Evolutionary conservation across 2,113 vertebrate species (phyloP).

Genomic region (Petrocephalus microphthalmus): DNA sequence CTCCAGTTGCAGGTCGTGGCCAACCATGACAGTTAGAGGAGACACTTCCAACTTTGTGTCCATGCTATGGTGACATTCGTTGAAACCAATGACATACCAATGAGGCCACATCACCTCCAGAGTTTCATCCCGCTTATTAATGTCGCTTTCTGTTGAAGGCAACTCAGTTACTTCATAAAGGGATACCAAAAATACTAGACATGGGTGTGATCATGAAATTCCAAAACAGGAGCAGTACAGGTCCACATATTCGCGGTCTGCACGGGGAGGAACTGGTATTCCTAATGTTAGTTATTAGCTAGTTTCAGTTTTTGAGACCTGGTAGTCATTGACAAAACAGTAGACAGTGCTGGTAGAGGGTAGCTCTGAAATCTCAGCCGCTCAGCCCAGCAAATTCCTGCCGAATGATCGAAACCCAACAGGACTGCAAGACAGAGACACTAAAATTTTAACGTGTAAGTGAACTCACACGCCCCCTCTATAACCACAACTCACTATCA

Average conservation of each 20-base stretch:
- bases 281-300: neutral
- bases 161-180: neutral
- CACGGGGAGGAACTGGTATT: neutral
- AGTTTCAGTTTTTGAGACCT: neutral
- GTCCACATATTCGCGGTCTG: neutral
- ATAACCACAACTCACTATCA: neutral
- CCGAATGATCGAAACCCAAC: neutral
- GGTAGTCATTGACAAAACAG: neutral
- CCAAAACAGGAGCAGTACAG: neutral
- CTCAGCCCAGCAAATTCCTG: neutral
- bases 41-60: neutral
- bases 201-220: neutral
- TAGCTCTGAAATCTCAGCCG: neutral
- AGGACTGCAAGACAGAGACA: neutral
- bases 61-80: neutral
- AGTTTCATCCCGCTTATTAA: neutral
- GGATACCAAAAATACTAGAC: neutral
- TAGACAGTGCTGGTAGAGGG: neutral
- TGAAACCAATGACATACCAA: neutral
- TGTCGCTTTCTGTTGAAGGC: neutral
- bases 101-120: neutral
- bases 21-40: neutral
- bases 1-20: neutral
- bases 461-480: too few relatives aligned
- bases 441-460: neutral